phyloP scores from a whole-genome alignment of 2,888 invertebrate species.

The Pimpla rufipes region DNA sequence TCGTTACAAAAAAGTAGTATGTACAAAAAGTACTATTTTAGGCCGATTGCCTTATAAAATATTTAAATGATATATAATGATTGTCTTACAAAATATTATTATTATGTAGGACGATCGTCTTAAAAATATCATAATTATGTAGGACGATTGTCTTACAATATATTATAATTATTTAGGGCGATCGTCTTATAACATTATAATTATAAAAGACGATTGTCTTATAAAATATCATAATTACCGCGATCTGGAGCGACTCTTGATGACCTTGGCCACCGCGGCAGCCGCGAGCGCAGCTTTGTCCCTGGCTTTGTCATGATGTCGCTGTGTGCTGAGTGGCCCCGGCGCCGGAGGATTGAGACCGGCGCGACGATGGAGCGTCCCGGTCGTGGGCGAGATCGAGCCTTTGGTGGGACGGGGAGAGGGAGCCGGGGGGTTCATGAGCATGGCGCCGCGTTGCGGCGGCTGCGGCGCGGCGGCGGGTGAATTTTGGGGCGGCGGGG shows the following conservation, averaged over 20 bases:
- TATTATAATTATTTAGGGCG: no score
- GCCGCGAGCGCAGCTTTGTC: constrained; percentile 82
- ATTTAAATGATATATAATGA: no score
- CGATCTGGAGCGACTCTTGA: constrained; percentile 83
- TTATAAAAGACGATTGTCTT: no score
- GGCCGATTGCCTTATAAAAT: no score
- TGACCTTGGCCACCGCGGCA: constrained; percentile 83
- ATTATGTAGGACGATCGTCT: no score
- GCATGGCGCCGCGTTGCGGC: constrained; percentile 88
- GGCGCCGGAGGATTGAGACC: constrained; percentile 84
- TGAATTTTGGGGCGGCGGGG: constrained; percentile 81
- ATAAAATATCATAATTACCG: constrained; percentile 81
- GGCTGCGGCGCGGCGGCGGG: constrained; percentile 85
- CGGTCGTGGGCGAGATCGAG: constrained; percentile 83
- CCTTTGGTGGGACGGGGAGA: constrained; percentile 86
- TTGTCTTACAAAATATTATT: no score
- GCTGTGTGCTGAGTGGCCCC: constrained; percentile 79
- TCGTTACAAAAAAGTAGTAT: no score
- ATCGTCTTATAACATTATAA: no score
- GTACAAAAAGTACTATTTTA: no score
- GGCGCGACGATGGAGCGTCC: constrained; percentile 82
- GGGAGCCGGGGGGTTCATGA: constrained; percentile 92
- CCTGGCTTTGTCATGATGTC: constrained; percentile 81
- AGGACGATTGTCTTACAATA: no score
- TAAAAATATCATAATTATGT: no score